Percentiles rank a stretch among this genome's conserved stretches.
Conservation (phyloP, 2,113 vertebrate genomes). For the Dermatemys mawii region DNA sequence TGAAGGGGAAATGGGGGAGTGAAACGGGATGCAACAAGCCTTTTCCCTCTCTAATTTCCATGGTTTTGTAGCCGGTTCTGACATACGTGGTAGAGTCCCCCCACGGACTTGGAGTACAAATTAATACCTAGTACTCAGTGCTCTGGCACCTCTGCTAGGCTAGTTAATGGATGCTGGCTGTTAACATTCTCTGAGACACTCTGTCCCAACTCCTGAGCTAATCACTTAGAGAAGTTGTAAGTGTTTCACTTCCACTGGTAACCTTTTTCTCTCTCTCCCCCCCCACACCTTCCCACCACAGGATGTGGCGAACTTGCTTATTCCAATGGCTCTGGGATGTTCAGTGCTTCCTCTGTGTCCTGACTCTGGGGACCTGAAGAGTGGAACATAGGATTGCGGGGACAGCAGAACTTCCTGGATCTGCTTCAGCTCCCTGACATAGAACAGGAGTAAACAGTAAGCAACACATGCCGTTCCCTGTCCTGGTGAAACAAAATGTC, state of each 20-base stretch:
- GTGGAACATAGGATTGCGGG: neutral
- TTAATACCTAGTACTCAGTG: neutral
- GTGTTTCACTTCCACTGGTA: neutral
- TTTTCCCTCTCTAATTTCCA: neutral
- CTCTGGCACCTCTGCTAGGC: neutral
- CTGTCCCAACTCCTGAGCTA: neutral
- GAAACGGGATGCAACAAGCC: neutral
- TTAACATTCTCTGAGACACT: neutral
- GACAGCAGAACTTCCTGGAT: neutral
- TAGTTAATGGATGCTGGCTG: neutral
- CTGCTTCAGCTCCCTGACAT: neutral
- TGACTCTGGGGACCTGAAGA: neutral
- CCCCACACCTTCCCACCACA: neutral
- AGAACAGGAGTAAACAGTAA: neutral
- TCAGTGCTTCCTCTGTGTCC: neutral
- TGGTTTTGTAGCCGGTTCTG: neutral
- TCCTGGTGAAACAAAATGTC: neutral
- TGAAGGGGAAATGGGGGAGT: neutral
- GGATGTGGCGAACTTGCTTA: conserved; percentile 17
- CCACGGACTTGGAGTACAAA: neutral
- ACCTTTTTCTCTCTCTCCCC: neutral
- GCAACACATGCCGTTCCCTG: neutral
- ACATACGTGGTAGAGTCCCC: neutral
- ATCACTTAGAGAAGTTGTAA: neutral
- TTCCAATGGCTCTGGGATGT: conserved; percentile 5